Percentiles rank a stretch among this genome's conserved stretches.
Conservation (phyloP, 1,140 invertebrate species). For the Chlorops oryzae region DNA sequence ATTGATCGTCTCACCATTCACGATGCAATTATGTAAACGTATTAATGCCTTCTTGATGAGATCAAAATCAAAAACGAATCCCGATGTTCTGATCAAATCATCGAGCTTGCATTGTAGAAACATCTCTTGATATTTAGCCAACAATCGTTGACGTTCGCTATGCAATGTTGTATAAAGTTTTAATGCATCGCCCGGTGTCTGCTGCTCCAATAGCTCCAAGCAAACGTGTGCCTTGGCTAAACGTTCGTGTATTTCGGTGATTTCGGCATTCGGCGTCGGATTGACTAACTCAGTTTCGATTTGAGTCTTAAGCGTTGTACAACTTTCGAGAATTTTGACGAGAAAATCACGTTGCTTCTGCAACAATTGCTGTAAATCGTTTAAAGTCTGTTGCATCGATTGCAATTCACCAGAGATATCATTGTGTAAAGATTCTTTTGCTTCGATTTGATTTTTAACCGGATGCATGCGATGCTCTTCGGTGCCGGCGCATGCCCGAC, state of each 20-base stretch:
- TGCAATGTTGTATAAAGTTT: conserved; percentile 54
- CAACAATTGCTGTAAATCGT: conserved; percentile 59
- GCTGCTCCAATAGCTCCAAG: conserved; percentile 52
- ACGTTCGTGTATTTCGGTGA: conserved; percentile 58
- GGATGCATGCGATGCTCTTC: conserved; percentile 60
- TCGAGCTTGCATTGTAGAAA: conserved; percentile 65
- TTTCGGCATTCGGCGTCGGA: conserved; percentile 58
- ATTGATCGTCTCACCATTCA: conserved; percentile 4
- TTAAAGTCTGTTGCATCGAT: conserved; percentile 53
- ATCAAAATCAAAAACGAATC: conserved; percentile 59
- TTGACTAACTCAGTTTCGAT: conserved; percentile 65
- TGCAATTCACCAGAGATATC: conserved; percentile 55
- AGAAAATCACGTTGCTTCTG: conserved; percentile 63
- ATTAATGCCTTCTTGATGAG: conserved; percentile 59
- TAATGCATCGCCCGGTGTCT: conserved; percentile 53
- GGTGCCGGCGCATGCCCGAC: conserved; percentile 60
- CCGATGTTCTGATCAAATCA: conserved; percentile 61
- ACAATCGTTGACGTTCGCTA: conserved; percentile 58
- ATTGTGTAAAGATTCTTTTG: conserved; percentile 59
- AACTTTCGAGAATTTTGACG: conserved; percentile 65
- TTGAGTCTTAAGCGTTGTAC: conserved; percentile 64
- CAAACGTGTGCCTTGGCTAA: conserved; percentile 57
- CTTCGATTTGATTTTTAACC: conserved; percentile 61
- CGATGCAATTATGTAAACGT: conserved; percentile 51
- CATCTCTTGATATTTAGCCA: conserved; percentile 64